A percentile compares a stretch with the other conserved stretches of the same genome.
phyloP scores from a whole-genome alignment of 1,140 invertebrate species.

The Dysdera silvatica region DNA sequence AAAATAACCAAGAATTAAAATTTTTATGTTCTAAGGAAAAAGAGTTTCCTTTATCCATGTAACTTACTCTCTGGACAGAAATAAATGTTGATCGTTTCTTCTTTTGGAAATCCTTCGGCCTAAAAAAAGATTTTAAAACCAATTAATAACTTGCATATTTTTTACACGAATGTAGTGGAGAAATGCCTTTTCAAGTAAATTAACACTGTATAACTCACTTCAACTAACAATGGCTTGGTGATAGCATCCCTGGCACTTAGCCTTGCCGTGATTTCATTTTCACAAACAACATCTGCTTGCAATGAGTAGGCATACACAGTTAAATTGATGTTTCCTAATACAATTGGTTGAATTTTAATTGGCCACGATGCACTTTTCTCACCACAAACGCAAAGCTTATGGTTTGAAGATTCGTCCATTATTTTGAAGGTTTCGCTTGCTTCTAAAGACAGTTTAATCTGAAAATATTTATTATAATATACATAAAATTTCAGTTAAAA shows the following conservation, averaged over 20 bases:
- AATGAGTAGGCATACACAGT: conserved; percentile 49
- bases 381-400: conserved; percentile 20
- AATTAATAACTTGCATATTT: not conserved
- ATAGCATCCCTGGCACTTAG: conserved; percentile 18
- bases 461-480: conserved; percentile 14
- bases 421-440: conserved; percentile 47
- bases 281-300: conserved; percentile 15
- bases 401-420: conserved; percentile 23
- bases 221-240: conserved; percentile 50
- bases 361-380: conserved; percentile 38
- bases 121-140: not conserved
- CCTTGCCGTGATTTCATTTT: conserved; percentile 4
- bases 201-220: conserved; percentile 29
- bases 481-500: not conserved
- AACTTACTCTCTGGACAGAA: conserved; percentile 45
- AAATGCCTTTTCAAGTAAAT: not conserved
- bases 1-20: not conserved
- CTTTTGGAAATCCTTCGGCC: conserved; percentile 54
- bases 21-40: not conserved
- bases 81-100: conserved; percentile 52
- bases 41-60: not conserved
- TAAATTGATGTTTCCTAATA: conserved; percentile 53
- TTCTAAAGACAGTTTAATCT: conserved; percentile 51
- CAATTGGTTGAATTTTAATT: conserved; percentile 48
- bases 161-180: not conserved